Base-by-base conservation (phyloP, 1,140 invertebrate genomes). In the Diorhabda elongata region DNA sequence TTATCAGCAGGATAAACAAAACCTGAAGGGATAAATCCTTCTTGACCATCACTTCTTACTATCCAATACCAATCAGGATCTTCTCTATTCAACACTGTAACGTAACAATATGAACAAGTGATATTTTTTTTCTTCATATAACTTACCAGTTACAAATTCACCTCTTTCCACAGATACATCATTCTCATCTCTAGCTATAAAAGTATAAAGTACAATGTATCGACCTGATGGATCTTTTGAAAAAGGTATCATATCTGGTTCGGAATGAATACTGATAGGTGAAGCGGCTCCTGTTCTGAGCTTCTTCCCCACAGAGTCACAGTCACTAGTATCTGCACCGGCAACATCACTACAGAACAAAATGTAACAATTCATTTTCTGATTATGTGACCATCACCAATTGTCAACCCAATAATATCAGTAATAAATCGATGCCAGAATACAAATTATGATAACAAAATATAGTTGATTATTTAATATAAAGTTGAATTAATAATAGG, bases 1-100 rank as follows among this genome's bases (percentile, higher is more conserved):
- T 89, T 88, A 74, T 91, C 89, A 58, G 90, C 92, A 4, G 94
- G 94, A 84, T 95, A 97, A 0, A 97, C 92, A 81, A 96, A 97
- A n/a, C 92, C 93, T 44, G 92, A 92, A 5, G 96, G 96, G 44
- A 98, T 95, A 82, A 98, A 98, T 7, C 96, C 96, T 83, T 98
- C 96, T 77, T 95, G 92, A 2, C 93, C 93, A 80, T 97, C 94
- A 75, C 91, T 93, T 68, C 93, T 86, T 41, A 95, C 88, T 56
- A 98, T 93, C 96, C 95, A 98, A 78, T 92, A 96, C 96, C 96
- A 97, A 80, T 97, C 94, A 1, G 93, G 91, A 83, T 97, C 96
- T 80, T 97, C 95, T 74, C 91, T 86, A 82, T 98, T 98, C 7
- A 98, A 82, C 2, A 97, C 93, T 81, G 68, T 64, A 82, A 82